Evolutionary conservation across 2,797 vertebrate species (phyloP).

Genomic region (Lepus townsendii): DNA sequence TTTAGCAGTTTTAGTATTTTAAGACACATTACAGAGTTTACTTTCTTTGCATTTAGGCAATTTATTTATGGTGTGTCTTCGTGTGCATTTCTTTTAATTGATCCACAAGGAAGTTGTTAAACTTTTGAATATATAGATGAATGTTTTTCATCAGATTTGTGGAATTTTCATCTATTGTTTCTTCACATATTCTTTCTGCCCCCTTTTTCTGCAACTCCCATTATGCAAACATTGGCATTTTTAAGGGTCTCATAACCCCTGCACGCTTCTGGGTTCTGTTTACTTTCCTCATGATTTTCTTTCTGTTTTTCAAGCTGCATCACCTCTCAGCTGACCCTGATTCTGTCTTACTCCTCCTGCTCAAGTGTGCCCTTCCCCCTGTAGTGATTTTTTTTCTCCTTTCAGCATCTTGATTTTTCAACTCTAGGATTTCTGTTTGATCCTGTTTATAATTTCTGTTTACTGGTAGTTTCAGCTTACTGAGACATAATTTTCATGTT

Average conservation of each 20-base stretch:
- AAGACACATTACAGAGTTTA: background rate
- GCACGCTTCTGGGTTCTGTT: background rate
- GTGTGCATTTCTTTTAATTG: background rate
- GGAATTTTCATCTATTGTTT: background rate
- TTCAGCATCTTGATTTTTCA: background rate
- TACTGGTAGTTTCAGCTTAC: background rate
- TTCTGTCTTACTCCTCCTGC: background rate
- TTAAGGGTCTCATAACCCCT: background rate
- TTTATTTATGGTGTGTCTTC: background rate
- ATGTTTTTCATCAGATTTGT: background rate
- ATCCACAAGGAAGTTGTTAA: background rate
- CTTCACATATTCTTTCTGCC: background rate
- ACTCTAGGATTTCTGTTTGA: background rate
- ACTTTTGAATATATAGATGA: background rate
- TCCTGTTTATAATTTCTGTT: background rate
- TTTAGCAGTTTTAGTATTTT: background rate
- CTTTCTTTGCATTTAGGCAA: background rate
- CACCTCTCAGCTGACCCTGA: background rate
- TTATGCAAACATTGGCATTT: background rate
- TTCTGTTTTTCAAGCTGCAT: background rate
- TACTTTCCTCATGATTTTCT: background rate
- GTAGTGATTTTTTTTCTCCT: background rate
- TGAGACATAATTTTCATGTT: background rate
- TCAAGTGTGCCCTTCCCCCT: background rate
- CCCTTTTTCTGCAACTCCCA: background rate